These are phyloP conservation scores for Upupa epops DNA, from an alignment of 2,113 vertebrate species.

Conservation along the genomic window DNA sequence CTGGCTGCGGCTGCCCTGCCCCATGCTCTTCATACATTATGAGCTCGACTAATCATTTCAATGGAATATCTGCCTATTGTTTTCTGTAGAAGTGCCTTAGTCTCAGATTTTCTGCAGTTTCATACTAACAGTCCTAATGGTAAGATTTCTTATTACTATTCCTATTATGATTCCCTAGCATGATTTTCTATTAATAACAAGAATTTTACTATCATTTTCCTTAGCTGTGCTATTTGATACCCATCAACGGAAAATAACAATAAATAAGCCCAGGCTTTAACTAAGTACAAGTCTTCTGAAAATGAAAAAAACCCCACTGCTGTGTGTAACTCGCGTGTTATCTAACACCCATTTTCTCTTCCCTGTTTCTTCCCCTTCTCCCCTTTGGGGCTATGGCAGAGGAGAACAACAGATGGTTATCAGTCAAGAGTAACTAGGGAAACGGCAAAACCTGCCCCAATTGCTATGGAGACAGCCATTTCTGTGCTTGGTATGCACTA, in stretches of 20 bases:
- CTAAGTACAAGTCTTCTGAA: not conserved
- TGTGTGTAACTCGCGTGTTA: slow-evolving; percentile 38
- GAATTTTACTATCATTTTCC: not conserved
- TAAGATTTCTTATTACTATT: not conserved
- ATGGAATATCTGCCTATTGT: rapidly evolving
- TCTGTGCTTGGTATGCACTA: slow-evolving; percentile 74
- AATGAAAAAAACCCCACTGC: not conserved
- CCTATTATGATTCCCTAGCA: not conserved
- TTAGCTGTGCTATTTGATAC: not conserved
- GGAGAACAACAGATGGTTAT: slow-evolving; percentile 77
- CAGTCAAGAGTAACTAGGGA: slow-evolving; percentile 80
- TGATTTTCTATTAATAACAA: not conserved
- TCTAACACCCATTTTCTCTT: slow-evolving; percentile 54
- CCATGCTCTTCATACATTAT: rapidly evolving
- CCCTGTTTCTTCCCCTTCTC: slow-evolving; percentile 31
- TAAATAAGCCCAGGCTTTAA: not conserved
- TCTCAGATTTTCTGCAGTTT: not conserved
- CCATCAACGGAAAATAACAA: not conserved
- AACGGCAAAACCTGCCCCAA: slow-evolving; percentile 77
- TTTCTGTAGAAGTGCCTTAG: not conserved
- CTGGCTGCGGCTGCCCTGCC: not conserved
- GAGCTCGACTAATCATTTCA: not conserved
- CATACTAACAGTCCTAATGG: not conserved
- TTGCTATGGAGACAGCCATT: slow-evolving; percentile 81
- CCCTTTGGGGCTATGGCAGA: slow-evolving; percentile 51